Conservation (phyloP, 1,140 invertebrate species). For the Aphis craccivora region DNA sequence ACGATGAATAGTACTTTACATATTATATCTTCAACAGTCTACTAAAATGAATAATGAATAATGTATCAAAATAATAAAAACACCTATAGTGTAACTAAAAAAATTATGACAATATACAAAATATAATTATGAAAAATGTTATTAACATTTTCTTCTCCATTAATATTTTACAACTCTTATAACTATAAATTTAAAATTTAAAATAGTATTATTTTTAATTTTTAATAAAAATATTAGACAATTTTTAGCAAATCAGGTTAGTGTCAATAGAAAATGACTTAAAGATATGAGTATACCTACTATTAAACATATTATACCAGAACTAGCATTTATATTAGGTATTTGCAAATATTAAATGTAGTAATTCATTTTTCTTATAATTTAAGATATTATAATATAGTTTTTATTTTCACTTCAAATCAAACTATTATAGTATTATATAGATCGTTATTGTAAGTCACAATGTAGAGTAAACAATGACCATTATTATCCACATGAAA, state of each 20-base stretch:
- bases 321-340: background rate
- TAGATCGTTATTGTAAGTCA: background rate
- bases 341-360: background rate
- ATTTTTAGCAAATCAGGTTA: background rate
- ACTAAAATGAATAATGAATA: background rate
- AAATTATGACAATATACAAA: background rate
- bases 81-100: background rate
- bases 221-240: background rate
- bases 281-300: background rate
- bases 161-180: background rate
- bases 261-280: background rate
- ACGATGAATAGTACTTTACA: background rate
- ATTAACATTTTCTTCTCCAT: background rate
- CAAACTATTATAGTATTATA: background rate
- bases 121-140: background rate
- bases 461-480: background rate
- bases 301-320: background rate
- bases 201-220: background rate
- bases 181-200: background rate
- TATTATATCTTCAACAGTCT: background rate
- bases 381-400: background rate
- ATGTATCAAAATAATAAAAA: background rate
- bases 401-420: background rate
- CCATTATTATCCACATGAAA: background rate
- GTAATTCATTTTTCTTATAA: background rate